A percentile compares a stretch with the other conserved stretches of the same genome.
These are phyloP conservation scores for Tetanocera ferruginea DNA, from an alignment of 2,888 invertebrate species.

Conservation along the genomic window DNA sequence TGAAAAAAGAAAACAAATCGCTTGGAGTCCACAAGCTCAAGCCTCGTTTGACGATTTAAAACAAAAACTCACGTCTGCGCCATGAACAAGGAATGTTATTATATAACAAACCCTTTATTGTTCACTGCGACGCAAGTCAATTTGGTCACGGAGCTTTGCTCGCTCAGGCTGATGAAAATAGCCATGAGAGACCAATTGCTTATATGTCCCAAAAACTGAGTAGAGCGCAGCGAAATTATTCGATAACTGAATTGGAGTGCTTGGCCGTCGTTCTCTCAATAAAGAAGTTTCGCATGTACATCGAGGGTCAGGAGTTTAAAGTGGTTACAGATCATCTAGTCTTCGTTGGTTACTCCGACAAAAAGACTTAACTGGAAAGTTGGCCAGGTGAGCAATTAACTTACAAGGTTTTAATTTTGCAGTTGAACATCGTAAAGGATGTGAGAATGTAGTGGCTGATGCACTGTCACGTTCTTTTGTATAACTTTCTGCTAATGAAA, in stretches of 20 bases:
- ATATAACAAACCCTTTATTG: background rate
- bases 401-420: slow-evolving; percentile 14
- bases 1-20: slow-evolving; percentile 11
- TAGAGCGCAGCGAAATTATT: slow-evolving; percentile 32
- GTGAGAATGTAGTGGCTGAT: slow-evolving; percentile 23
- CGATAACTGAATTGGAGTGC: slow-evolving; percentile 39
- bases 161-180: background rate
- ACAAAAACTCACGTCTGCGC: background rate
- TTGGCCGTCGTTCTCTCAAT: slow-evolving; percentile 32
- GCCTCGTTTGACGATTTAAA: slow-evolving; percentile 6
- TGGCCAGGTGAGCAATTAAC: slow-evolving; percentile 17
- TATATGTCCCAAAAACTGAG: slow-evolving; percentile 29
- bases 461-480: slow-evolving; percentile 9
- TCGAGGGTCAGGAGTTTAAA: slow-evolving; percentile 33
- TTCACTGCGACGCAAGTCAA: slow-evolving; percentile 30
- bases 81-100: background rate
- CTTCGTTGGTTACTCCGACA: slow-evolving; percentile 32
- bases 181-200: slow-evolving; percentile 30
- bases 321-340: slow-evolving; percentile 39
- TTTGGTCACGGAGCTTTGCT: slow-evolving; percentile 23
- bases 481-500: background rate
- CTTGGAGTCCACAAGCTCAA: background rate
- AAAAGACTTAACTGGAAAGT: background rate
- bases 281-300: slow-evolving; percentile 40
- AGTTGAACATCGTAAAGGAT: slow-evolving; percentile 20